Base-by-base conservation (phyloP, 2,888 invertebrate genomes). In the Mythimna vitellina region DNA sequence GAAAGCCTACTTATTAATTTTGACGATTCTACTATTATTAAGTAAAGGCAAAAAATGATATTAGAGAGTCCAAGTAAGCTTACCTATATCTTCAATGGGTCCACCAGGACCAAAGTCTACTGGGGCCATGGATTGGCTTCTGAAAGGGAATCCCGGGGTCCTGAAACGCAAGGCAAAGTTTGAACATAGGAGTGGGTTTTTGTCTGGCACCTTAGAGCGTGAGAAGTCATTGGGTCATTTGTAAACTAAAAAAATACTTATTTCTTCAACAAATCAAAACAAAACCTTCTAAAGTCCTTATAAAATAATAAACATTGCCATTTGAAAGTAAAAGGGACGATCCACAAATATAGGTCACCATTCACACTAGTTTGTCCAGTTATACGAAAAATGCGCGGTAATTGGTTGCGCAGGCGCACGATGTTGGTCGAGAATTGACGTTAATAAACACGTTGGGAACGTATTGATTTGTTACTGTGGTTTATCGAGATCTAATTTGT, bases 401-500 rank as follows among this genome's bases (percentile, higher is more conserved):
- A 87, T 87, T 87, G 87, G 87, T 82, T 78, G 73, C 81, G 82
- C 78, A 73, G n/a, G 81, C 76, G 84, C 88, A 86, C 88, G 88
- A 86, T 65, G 64, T 25, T 54, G 70, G 70, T 56, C 66, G 65
- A 68, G 74, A 78, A 78, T 70, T 83, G 84, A 84, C 80, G 80
- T 81, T 83, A 87, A 87, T 88, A 87, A 83, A 86, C 81, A 85
- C 82, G 83, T 85, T 87, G 62, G 65, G 32, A 66, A 70, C 58
- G 63, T 81, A 83, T 85, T 88, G 86, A 87, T 88, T 86, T 88
- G 83, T 86, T 79, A 62, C 68, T 63, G 6, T 14, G 1, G 53
- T 35, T 65, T 75, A 74, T 81, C 74, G 64, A 61, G 70, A 76
- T 83, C 76, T 82, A 82, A 81, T 75, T 76, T 79, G 82, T 85